Evolutionary conservation across 2,888 invertebrate species (phyloP), one percentile per base, ranked within the genome.

Genomic region (Hylaea fasciaria): DNA sequence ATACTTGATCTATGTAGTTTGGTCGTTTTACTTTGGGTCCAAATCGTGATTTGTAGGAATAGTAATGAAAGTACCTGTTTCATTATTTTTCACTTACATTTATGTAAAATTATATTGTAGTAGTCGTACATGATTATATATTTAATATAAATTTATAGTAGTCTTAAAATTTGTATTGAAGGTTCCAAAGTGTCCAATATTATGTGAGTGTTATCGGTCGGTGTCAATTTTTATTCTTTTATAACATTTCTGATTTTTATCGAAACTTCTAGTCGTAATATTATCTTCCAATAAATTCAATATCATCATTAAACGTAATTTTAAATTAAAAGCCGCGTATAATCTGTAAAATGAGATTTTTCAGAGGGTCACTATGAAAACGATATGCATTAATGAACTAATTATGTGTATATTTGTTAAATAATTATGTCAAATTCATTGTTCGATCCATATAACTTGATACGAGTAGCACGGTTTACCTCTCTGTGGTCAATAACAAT

Each of bases 1-100:
- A 55, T 55, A 56, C 53, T 51, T 66, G 66, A 52, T 49, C 52
- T 61, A n/a, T n/a, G n/a, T n/a, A 46, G 63, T 51, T 66, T 67
- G 57, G 62, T 76, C 66, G 66, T 68, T 70, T 71, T 70, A 74
- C 67, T 72, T 81, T 80, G 81, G 81, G 81, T 81, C 81, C 81
- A 81, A 81, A 69, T 70, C 57, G 70, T 65, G 66, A 63, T 57
- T 62, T 45, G 48, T 56, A 66, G 46, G 29, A 46, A 61, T 58
- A 17, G 50, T 49, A 47, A 56, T 46, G 54, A 53, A 57, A 28
- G 59, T 64, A 62, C 51, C 44, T 65, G 51, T 63, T 51, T 56
- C 46, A 58, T 59, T 57, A 32, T 54, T 16, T 35, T 40, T 52
- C 44, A 55, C 53, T 55, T 66, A 65, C 65, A 65, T 69, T 66